Percentiles rank a stretch among this genome's conserved stretches.
Evolutionary conservation across 2,888 invertebrate genomes (phyloP).

Genomic region (Ophonus ardosiacus): DNA sequence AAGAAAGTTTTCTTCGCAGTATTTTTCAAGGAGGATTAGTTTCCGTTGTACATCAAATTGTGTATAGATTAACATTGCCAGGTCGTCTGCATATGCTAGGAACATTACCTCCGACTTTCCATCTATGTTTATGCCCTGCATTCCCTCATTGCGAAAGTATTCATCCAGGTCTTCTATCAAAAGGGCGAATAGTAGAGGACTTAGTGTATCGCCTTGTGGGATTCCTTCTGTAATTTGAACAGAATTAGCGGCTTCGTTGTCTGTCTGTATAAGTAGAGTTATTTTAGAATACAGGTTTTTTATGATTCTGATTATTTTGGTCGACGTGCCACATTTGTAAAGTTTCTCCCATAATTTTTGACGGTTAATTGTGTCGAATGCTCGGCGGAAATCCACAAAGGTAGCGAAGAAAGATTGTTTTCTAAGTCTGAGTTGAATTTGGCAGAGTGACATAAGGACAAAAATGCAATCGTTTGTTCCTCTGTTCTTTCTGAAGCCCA

Average conservation of each 20-base stretch:
- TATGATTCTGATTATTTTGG: not conserved
- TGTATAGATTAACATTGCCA: not conserved
- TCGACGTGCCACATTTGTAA: too few species aligned
- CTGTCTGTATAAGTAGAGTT: too few species aligned
- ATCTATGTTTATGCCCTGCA: constrained; percentile 1
- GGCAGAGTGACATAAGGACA: not conserved
- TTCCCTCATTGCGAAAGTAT: not conserved
- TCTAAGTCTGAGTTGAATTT: not conserved
- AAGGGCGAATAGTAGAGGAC: constrained; percentile 9
- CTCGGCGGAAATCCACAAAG: not conserved
- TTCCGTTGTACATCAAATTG: not conserved
- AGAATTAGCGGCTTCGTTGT: too few species aligned
- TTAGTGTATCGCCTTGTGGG: constrained; percentile 2
- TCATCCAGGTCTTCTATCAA: constrained; percentile 3
- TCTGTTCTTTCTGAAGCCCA: not conserved
- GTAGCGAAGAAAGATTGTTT: not conserved
- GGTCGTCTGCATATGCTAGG: constrained; percentile 17
- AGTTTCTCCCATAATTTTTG: too few species aligned
- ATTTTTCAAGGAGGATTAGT: not conserved
- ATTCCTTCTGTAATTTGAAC: not conserved
- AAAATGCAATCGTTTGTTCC: not conserved
- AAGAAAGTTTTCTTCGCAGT: constrained; percentile 6
- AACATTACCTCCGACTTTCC: not conserved
- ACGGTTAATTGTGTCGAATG: not conserved
- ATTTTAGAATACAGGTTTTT: not conserved